Conservation (phyloP, 30 jellyfish, hydroid and myxozoan genomes). For the Haliclystus octoradiatus region DNA sequence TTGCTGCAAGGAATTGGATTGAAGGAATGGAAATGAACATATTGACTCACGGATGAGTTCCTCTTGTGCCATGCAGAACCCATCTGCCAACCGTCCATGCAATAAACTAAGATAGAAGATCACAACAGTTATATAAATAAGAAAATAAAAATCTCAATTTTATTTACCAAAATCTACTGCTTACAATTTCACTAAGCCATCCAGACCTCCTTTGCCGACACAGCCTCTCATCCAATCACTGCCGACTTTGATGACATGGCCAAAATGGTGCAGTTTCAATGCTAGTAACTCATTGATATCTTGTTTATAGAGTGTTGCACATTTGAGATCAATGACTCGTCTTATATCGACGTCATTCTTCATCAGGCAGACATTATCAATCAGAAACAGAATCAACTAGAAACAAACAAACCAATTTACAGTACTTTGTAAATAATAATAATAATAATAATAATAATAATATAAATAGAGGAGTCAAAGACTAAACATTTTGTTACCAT, state of each 20-base stretch:
- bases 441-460: not conserved
- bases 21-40: constrained; percentile 61
- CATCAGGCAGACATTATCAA: constrained; percentile 33
- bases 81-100: constrained; percentile 67
- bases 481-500: no score
- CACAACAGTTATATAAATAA: not conserved
- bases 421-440: not conserved
- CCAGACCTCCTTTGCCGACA: constrained; percentile 46
- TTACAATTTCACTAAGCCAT: constrained; percentile 50
- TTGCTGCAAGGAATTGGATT: constrained; percentile 67
- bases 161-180: not conserved
- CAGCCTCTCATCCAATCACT: constrained; percentile 35
- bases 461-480: no score
- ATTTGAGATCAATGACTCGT: constrained; percentile 30
- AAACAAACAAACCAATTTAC: not conserved
- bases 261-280: constrained; percentile 41
- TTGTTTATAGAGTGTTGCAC: constrained; percentile 44
- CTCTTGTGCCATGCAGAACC: constrained; percentile 49
- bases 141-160: not conserved
- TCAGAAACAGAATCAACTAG: constrained; percentile 40
- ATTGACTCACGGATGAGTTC: constrained; percentile 67
- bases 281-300: constrained; percentile 71
- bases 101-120: constrained; percentile 20
- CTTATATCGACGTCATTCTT: constrained; percentile 22
- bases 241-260: constrained; percentile 22